phyloP scores from a whole-genome alignment of 2,113 vertebrate species.

The Engystomops pustulosus region DNA sequence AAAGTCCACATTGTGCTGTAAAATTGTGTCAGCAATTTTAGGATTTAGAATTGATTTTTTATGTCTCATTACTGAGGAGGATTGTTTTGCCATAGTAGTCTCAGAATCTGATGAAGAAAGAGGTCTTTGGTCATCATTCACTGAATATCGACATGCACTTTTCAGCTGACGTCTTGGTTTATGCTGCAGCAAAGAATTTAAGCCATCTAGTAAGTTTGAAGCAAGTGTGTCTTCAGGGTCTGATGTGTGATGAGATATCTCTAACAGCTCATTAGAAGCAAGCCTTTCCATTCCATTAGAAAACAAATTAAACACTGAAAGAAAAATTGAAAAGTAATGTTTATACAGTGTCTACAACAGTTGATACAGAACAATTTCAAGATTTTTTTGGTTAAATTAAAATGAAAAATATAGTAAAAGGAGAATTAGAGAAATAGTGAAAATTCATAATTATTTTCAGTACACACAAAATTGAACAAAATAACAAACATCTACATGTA shows the following conservation, averaged over 20 bases:
- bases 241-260: conserved; percentile 82
- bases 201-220: conserved; percentile 66
- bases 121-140: conserved; percentile 86
- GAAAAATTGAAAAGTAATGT: no score
- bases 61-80: conserved; percentile 66
- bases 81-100: conserved; percentile 84
- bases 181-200: conserved; percentile 74
- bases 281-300: conserved; percentile 78
- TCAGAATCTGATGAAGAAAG: conserved; percentile 93
- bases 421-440: no score
- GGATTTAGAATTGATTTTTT: conserved; percentile 73
- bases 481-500: no score
- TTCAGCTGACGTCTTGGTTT: conserved; percentile 78
- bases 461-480: no score
- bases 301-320: conserved; percentile 83
- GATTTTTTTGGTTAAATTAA: no score
- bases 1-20: conserved; percentile 53
- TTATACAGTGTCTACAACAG: no score
- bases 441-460: no score
- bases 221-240: conserved; percentile 68
- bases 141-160: conserved; percentile 82
- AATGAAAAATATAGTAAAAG: no score
- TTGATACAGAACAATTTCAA: no score
- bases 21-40: conserved; percentile 65
- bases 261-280: conserved; percentile 80